Evolutionary conservation across 2,797 vertebrate genomes (phyloP).

Genomic region (Coregonus sp.): DNA sequence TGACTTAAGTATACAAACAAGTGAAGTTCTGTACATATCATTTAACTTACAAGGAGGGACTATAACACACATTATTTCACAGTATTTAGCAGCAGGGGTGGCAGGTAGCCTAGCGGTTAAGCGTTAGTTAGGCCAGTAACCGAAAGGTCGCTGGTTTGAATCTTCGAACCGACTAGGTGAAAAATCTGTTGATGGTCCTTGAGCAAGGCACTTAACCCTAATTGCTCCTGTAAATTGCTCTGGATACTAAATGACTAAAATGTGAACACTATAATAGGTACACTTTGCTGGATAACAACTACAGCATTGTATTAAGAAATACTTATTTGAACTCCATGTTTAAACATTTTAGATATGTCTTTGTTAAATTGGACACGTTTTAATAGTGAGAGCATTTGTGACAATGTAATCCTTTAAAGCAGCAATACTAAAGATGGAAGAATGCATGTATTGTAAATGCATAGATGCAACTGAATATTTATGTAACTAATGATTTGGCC

Average conservation of each 20-base stretch:
- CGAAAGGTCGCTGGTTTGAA: no score
- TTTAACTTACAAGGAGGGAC: slow-evolving; percentile 58
- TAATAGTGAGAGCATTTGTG: slow-evolving; percentile 29
- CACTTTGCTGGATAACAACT: slow-evolving; percentile 41
- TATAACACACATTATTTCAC: slow-evolving; percentile 27
- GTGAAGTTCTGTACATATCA: slow-evolving; percentile 51
- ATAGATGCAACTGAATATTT: slow-evolving; percentile 29
- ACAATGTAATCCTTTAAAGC: slow-evolving; percentile 38
- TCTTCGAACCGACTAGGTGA: no score
- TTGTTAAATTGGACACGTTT: slow-evolving; percentile 41
- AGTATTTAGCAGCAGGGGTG: slow-evolving; percentile 3
- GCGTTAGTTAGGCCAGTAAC: no score
- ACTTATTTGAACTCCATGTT: slow-evolving; percentile 48
- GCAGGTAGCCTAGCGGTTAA: not conserved
- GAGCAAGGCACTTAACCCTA: no score
- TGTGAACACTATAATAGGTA: slow-evolving; percentile 34
- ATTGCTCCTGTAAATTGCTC: no score
- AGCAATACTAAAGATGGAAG: slow-evolving; percentile 41
- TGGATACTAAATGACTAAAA: no score
- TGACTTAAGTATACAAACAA: slow-evolving; percentile 31
- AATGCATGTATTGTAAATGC: slow-evolving; percentile 60
- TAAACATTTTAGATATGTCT: slow-evolving; percentile 42
- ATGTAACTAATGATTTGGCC: slow-evolving; percentile 25
- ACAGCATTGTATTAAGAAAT: slow-evolving; percentile 43
- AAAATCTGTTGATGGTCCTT: no score